phyloP scores from a whole-genome alignment of 2,888 invertebrate genomes.

The Drosophila subquinaria region DNA sequence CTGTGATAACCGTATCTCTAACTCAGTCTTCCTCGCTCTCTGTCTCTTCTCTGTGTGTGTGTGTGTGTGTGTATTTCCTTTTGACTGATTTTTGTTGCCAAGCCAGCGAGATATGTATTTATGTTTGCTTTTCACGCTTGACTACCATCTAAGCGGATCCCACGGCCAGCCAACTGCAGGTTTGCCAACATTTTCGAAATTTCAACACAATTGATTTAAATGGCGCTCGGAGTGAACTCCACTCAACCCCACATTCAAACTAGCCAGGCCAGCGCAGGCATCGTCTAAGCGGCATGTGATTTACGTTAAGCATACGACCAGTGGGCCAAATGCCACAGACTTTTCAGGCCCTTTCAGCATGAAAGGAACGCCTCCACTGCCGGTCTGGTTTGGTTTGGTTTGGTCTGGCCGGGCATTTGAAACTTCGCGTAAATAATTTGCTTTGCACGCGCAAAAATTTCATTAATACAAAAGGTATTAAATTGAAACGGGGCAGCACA shows the following conservation, averaged over 20 bases:
- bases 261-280: not conserved
- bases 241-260: constrained; percentile 4
- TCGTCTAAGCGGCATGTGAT: constrained; percentile 30
- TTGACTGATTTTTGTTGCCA: constrained; percentile 62
- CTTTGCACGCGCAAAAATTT: constrained; percentile 61
- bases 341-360: not conserved
- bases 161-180: constrained; percentile 15
- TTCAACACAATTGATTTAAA: constrained; percentile 79
- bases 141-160: constrained; percentile 34
- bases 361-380: constrained; percentile 25
- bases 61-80: constrained; percentile 40
- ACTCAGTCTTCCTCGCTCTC: constrained; percentile 13
- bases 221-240: constrained; percentile 58
- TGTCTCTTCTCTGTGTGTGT: constrained; percentile 19
- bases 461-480: constrained; percentile 64
- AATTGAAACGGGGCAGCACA: constrained; percentile 42
- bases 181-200: constrained; percentile 60
- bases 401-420: constrained; percentile 22
- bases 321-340: constrained; percentile 12
- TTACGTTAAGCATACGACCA: constrained; percentile 55
- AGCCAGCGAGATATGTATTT: constrained; percentile 60
- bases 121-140: constrained; percentile 79
- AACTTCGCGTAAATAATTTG: constrained; percentile 54
- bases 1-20: constrained; percentile 61
- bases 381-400: constrained; percentile 6